Conservation (phyloP, 2,113 vertebrate species). For the Ceuthmochares aereus region DNA sequence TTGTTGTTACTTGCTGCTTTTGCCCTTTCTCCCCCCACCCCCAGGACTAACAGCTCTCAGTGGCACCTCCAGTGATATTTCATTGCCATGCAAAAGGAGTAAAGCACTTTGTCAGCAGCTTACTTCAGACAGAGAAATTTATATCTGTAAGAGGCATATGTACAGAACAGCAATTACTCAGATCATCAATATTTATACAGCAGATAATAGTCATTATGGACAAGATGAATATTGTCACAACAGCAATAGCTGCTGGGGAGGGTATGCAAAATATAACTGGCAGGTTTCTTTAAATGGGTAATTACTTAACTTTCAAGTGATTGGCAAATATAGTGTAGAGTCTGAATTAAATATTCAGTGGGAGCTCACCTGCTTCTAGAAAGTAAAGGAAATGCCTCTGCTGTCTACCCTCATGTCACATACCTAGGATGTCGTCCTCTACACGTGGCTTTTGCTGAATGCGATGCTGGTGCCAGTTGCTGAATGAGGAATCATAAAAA, state of each 20-base stretch:
- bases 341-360: neutral
- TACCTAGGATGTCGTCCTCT: neutral
- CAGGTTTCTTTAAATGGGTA: neutral
- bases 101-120: slow-evolving; percentile 43
- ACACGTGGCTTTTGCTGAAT: neutral
- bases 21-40: no score
- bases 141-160: slow-evolving; percentile 28
- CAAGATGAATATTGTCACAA: slow-evolving; percentile 56
- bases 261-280: neutral
- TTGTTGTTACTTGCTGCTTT: neutral
- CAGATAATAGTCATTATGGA: slow-evolving; percentile 57
- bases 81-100: neutral
- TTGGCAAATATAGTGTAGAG: neutral
- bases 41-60: neutral
- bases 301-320: slow-evolving; percentile 36
- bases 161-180: slow-evolving; percentile 57
- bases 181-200: slow-evolving; percentile 69
- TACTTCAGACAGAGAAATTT: slow-evolving; percentile 32
- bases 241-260: neutral
- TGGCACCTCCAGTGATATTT: slow-evolving; percentile 17
- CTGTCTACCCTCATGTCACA: neutral
- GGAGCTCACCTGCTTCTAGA: neutral
- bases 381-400: neutral
- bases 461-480: neutral
- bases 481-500: neutral